Evolutionary conservation across 2,113 vertebrate species (phyloP), one percentile per base, ranked within the genome.

Genomic region (Solea senegalensis): DNA sequence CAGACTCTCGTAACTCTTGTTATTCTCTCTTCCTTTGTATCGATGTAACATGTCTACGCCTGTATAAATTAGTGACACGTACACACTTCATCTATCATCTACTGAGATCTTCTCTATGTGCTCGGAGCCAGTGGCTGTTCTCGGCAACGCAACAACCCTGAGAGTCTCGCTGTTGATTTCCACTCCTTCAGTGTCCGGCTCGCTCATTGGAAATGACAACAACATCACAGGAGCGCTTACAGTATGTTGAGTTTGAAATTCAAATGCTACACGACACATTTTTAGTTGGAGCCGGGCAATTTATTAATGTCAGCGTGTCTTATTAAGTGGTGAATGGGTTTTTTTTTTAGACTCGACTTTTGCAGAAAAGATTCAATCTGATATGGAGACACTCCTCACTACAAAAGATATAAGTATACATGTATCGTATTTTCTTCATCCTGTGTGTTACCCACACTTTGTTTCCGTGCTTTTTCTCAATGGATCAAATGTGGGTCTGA

Each of bases 401-500:
- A 43, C 52, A 10, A 48, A 21, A 34, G 34, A 34, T 21, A 21
- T 21, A 21, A 21, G 21, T 21, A 21, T 21, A 21, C 21, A 21
- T 21, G 21, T 21, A 21, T 21, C 21, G 21, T 21, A 48, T 14
- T 26, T 48, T 16, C 11, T 57, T 15, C 28, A 58, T 1, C 8
- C 5, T 13, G 45, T 40, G 27, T 54, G 27, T 59, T 51, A 1
- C 50, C 9, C 26, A 27, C 40, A 39, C 49, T 54, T 70, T 50
- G 5, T 52, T 48, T 40, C 51, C 39, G 44, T 0, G 6, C 39
- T 58, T 15, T 16, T 16, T 74, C 59, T 65, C 49, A 65, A 63
- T 72, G 82, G 78, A 66, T 39, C 60, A 54, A 80, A 86, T 58
- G 78, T 76, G 72, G 63, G 3, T 64, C 64, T 77, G 71, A 64